Conservation (phyloP, 2,113 vertebrate species). For the Polyodon spathula region DNA sequence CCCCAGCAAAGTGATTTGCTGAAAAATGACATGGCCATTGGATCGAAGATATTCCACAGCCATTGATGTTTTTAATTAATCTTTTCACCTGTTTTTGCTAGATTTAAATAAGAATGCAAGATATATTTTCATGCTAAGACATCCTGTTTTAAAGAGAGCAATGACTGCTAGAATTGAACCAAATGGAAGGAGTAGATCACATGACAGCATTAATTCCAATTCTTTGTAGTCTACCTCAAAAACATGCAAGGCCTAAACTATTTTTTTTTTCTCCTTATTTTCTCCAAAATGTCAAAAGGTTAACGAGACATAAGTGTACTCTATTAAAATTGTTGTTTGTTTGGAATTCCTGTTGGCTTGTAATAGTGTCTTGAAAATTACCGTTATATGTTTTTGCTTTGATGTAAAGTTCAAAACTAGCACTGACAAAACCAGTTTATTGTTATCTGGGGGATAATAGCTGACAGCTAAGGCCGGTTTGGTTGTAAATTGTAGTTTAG, state of each 20-base stretch:
- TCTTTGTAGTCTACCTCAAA: too few species aligned
- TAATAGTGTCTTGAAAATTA: slow-evolving; percentile 43
- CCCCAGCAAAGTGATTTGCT: too few species aligned
- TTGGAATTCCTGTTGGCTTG: slow-evolving; percentile 19
- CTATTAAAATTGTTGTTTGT: slow-evolving; percentile 13
- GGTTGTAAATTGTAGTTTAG: slow-evolving; percentile 25
- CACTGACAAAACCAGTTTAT: slow-evolving; percentile 34
- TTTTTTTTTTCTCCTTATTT: slow-evolving; percentile 2
- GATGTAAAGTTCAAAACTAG: slow-evolving; percentile 45
- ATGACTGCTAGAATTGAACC: too few species aligned
- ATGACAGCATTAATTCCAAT: too few species aligned
- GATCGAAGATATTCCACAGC: too few species aligned
- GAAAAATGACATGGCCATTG: too few species aligned
- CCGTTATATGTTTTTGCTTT: slow-evolving; percentile 37
- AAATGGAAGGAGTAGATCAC: too few species aligned
- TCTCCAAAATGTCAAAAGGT: not conserved
- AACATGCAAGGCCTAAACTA: not conserved
- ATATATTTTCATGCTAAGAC: too few species aligned
- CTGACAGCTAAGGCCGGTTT: slow-evolving; percentile 38
- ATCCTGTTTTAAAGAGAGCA: too few species aligned
- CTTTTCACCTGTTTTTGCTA: too few species aligned
- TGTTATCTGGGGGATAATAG: slow-evolving; percentile 41
- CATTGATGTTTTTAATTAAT: too few species aligned
- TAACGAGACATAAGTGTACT: not conserved
- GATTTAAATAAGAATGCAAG: too few species aligned